A percentile compares a stretch with the other conserved stretches of the same genome.
phyloP scores from a whole-genome alignment of 1,140 invertebrate species.

The Eueides isabella region DNA sequence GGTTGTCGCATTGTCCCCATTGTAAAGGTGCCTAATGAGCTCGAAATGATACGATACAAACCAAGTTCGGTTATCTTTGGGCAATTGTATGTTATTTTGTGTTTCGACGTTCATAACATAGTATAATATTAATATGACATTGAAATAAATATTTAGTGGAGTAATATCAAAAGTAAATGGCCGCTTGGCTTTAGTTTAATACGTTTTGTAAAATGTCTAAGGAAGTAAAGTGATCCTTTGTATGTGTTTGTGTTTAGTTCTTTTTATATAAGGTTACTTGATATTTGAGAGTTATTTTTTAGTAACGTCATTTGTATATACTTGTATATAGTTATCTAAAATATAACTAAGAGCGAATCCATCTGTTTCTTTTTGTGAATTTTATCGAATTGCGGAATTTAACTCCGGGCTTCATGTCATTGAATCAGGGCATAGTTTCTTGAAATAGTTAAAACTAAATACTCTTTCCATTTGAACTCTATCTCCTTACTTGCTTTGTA shows the following conservation, averaged over 20 bases:
- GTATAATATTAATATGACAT: background rate
- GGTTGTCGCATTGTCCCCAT: conserved; percentile 1
- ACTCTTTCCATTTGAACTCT: too few species aligned
- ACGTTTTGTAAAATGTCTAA: background rate
- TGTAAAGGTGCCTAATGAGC: conserved; percentile 6
- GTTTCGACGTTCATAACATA: background rate
- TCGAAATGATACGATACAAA: conserved; percentile 9
- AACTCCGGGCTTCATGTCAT: too few species aligned
- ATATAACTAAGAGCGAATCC: too few species aligned
- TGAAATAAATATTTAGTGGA: background rate
- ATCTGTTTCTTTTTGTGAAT: too few species aligned
- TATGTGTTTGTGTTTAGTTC: background rate
- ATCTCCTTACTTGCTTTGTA: too few species aligned
- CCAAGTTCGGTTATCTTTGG: conserved; percentile 26
- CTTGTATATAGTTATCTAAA: too few species aligned
- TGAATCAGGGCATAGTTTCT: too few species aligned
- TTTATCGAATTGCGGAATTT: too few species aligned
- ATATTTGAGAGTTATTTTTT: background rate
- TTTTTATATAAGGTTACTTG: too few species aligned
- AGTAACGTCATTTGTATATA: too few species aligned
- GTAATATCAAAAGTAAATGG: background rate
- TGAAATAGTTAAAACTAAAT: too few species aligned
- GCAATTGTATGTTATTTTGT: conserved; percentile 25
- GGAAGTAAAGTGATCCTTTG: background rate
- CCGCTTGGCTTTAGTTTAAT: background rate